Evolutionary conservation across 1,140 invertebrate genomes (phyloP), one percentile per base, ranked within the genome.

Genomic region (Bombus breviceps): DNA sequence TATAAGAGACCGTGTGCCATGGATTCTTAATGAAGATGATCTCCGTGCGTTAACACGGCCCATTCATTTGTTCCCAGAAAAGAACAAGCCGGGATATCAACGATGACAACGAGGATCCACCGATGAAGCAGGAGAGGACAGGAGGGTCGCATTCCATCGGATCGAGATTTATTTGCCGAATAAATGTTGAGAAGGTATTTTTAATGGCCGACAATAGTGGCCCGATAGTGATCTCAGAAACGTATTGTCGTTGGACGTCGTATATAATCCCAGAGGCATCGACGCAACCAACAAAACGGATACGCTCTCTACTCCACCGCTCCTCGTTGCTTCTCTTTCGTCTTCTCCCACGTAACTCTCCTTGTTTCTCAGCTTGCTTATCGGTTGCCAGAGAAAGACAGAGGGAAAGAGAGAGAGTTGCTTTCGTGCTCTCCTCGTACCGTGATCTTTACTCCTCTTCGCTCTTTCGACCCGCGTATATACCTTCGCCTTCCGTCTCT

Each of bases 251-350:
- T 89, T 86, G 90, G 77, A 84, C 89, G 88, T 91, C 88, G 89
- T 89, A 91, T 93, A 93, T 94, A 93, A 94, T 92, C 86, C 91
- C 86, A 83, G 87, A 91, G 88, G 92, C 89, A 93, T 93, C 91
- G 92, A 93, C 90, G 91, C 87, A 87, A 78, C 87, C 87, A 88
- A 91, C 90, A 90, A 93, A 93, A 91, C 89, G 88, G 79, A 91
- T 77, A 83, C 74, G 32, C 80, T 89, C 83, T 89, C 81, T 71
- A 83, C 85, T 74, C 73, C 72, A 37, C 85, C 83, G 77, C 87
- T 59, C 37, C 32, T 76, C 53, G 6, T 37, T 59, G 32, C 28
- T 5, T 83, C 73, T 78, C 62, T 76, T 34, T 78, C 74, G 43
- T 83, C 37, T 18, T 39, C 74, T 53, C 62, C 59, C 66, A 37